Conservation (phyloP, 2,113 vertebrate genomes). For the Chionomys nivalis region DNA sequence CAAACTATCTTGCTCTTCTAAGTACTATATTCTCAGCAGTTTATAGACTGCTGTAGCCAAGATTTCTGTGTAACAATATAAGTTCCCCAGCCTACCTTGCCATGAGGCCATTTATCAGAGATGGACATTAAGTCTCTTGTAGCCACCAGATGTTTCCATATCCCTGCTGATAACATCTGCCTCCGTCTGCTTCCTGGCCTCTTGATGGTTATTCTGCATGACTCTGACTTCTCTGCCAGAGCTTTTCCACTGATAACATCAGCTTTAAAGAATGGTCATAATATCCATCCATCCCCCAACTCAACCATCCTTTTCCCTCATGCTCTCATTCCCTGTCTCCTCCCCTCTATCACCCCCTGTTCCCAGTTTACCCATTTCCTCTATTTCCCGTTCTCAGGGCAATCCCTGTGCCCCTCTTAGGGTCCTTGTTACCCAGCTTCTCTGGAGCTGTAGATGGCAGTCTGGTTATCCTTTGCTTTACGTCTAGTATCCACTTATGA, state of each 20-base stretch:
- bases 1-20: background rate
- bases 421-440: too few relatives aligned
- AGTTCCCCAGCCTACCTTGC: background rate
- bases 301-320: too few relatives aligned
- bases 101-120: conserved; percentile 34
- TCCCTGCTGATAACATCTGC: background rate
- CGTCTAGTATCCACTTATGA: too few relatives aligned
- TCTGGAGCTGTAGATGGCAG: too few relatives aligned
- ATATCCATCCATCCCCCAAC: background rate
- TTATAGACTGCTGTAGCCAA: conserved; percentile 53
- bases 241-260: background rate
- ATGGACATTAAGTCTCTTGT: background rate
- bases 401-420: too few relatives aligned
- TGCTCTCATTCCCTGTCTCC: too few relatives aligned
- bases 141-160: conserved; percentile 36
- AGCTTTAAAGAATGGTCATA: background rate
- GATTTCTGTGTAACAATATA: conserved; percentile 28
- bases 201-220: conserved; percentile 25
- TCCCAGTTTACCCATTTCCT: too few relatives aligned
- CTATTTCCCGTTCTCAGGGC: too few relatives aligned
- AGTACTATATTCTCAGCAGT: background rate
- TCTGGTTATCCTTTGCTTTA: too few relatives aligned
- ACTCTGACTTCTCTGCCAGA: background rate
- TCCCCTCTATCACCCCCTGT: too few relatives aligned
- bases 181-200: background rate